These are phyloP conservation scores for Sipha maydis DNA, from an alignment of 2,888 invertebrate species.

Conservation along the genomic window DNA sequence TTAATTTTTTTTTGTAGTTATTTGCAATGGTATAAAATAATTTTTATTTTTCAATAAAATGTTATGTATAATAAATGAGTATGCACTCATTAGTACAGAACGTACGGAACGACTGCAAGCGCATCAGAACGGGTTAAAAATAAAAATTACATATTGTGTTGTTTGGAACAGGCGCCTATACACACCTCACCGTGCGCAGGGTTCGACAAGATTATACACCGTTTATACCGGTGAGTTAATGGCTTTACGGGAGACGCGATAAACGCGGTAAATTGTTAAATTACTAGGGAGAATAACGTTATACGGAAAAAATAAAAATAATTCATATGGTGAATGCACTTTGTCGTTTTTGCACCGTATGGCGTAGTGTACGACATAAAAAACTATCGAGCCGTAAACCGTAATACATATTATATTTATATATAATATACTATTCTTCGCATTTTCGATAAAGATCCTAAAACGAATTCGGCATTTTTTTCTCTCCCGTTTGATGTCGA, in stretches of 20 bases:
- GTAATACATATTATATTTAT: not conserved
- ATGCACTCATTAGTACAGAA: too few species aligned
- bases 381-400: conserved; percentile 1
- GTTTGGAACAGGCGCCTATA: not conserved
- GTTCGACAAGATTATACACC: not conserved
- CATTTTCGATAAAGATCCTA: conserved; percentile 38
- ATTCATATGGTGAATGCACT: not conserved
- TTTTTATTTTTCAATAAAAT: too few species aligned
- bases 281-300: not conserved
- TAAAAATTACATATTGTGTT: too few species aligned
- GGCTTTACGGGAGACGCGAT: not conserved
- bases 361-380: not conserved
- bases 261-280: not conserved
- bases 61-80: too few species aligned
- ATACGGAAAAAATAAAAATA: not conserved
- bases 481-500: conserved; percentile 45
- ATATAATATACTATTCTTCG: not conserved
- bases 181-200: not conserved
- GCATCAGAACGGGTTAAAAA: too few species aligned
- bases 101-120: too few species aligned
- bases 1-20: too few species aligned
- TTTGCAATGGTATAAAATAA: too few species aligned
- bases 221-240: not conserved
- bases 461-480: conserved; percentile 16
- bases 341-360: not conserved